Base-by-base conservation (phyloP, 2,797 vertebrate species). In the Pseudotriccus pelzelni region DNA sequence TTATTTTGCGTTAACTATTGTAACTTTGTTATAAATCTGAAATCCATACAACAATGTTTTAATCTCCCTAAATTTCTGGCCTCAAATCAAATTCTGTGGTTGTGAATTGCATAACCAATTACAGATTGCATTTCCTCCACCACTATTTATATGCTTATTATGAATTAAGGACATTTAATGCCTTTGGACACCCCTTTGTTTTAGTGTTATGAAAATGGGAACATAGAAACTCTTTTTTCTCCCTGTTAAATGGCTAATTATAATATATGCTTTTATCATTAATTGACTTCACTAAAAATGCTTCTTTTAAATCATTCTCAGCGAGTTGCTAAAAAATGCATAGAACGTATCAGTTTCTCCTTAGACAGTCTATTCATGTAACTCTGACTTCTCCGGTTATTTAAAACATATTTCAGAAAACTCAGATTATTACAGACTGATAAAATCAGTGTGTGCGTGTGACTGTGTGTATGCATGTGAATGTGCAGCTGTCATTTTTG, bases 321-420 rank as follows among this genome's bases (percentile, higher is more conserved):
- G 60, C 93, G 60, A 74, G 52, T 43, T 90, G 81, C 90, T 97
- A 91, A 73, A 58, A 91, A 97, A 92, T 62, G 9, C 94, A 93
- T 73, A 96, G 75, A 59, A 94, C 60, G 60, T 82, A 64, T 37
- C 87, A 69, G 77, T 95, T 97, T 90, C 88, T 93, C 74, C 50
- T 94, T 90, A 76, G 47, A 72, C 49, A 82, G 69, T 68, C 73
- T 96, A 52, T 82, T 92, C 79, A 70, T 36, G n/a, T 84, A 94
- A 97, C 83, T 90, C 63, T 91, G 74, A 94, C 84, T 91, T 93
- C 36, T 93, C 81, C 63, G 53, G 63, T 92, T 96, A 94, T 97
- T 97, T 94, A 95, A 90, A 91, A 72, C 90, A 39, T 90, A 69
- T 93, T 93, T 74, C 91, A 96, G 58, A 86, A 92, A 96, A 78